Conservation (phyloP, 2,888 invertebrate genomes). For the Mesodorylaimus sp. region DNA sequence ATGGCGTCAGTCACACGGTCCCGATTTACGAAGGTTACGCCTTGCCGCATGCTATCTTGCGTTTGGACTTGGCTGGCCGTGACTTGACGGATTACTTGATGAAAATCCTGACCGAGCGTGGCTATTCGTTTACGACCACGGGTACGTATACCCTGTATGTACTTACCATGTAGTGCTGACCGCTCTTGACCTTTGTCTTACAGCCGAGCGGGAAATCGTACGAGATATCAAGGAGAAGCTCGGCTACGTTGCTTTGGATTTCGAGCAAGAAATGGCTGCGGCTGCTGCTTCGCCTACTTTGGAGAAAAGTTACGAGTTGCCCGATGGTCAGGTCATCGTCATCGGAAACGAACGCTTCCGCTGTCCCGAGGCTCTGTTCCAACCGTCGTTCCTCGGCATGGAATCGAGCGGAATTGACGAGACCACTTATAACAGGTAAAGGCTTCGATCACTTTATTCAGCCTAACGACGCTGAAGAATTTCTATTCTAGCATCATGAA, state of each 20-base stretch:
- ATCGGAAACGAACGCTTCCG: conserved; percentile 17
- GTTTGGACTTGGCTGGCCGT: too few species aligned
- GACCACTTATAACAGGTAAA: conserved; percentile 73
- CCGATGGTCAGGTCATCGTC: conserved; percentile 49
- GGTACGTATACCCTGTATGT: conserved; percentile 10
- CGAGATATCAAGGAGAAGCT: too few species aligned
- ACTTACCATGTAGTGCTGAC: not conserved
- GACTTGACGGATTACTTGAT: too few species aligned
- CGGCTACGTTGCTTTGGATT: conserved; percentile 79
- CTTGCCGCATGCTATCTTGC: conserved; percentile 37
- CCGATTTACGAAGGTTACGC: too few species aligned
- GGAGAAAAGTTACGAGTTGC: conserved; percentile 78
- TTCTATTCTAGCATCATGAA: too few species aligned
- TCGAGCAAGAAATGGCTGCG: conserved; percentile 85
- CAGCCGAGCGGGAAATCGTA: conserved; percentile 63
- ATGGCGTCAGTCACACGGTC: too few species aligned
- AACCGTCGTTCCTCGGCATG: conserved; percentile 59
- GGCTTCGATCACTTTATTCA: too few species aligned
- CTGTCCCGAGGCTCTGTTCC: conserved; percentile 55
- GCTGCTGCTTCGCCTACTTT: conserved; percentile 71
- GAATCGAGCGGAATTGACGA: conserved; percentile 73
- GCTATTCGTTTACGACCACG: conserved; percentile 32
- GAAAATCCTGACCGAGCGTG: conserved; percentile 37
- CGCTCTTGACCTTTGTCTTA: too few species aligned
- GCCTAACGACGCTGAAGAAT: too few species aligned